Conservation (phyloP, 2,113 vertebrate species). For the Cichladusa arquata region DNA sequence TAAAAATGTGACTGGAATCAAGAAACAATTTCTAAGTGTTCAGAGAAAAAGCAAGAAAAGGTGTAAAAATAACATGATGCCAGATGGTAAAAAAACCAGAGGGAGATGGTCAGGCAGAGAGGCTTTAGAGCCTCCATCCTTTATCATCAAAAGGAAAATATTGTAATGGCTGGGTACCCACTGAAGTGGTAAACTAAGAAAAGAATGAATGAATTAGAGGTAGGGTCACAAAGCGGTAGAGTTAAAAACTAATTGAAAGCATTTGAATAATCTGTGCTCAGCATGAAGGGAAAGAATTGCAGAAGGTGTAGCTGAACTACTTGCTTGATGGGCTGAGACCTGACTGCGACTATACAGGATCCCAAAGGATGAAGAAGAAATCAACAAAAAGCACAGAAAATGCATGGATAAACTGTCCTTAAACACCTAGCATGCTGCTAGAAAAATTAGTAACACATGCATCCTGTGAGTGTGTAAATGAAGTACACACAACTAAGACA, state of each 20-base stretch:
- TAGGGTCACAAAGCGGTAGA: not conserved
- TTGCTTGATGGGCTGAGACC: not conserved
- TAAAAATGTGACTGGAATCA: not conserved
- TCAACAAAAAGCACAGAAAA: not conserved
- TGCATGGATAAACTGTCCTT: not conserved
- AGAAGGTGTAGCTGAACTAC: not conserved
- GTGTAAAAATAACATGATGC: not conserved
- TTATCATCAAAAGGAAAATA: not conserved
- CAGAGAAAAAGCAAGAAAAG: not conserved
- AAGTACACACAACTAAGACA: not conserved
- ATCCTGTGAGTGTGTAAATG: not conserved
- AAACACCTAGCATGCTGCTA: not conserved
- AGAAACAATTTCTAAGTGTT: not conserved
- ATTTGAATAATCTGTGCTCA: not conserved
- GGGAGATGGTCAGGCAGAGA: not conserved
- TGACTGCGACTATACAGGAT: not conserved
- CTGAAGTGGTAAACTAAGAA: not conserved
- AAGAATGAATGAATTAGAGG: not conserved
- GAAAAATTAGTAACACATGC: not conserved
- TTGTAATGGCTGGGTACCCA: not conserved
- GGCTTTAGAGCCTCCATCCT: not conserved
- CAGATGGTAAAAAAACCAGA: not conserved
- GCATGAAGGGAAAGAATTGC: not conserved
- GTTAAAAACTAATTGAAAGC: not conserved
- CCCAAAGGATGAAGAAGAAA: not conserved